Conservation (phyloP, 64 coral and sea anemone species). For the Montipora capricornis region DNA sequence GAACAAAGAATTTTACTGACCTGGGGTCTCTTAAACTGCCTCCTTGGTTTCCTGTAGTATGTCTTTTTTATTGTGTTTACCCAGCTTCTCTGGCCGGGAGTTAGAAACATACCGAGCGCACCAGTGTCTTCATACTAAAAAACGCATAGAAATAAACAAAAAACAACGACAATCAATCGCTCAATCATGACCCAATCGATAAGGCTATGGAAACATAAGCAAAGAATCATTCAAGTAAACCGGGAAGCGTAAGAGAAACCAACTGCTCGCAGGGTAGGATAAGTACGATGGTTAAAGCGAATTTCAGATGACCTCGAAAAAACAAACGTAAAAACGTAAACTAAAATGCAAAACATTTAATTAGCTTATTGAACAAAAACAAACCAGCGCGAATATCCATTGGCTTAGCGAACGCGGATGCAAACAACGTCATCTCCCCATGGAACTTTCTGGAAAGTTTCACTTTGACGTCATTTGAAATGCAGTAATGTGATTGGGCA, state of each 20-base stretch:
- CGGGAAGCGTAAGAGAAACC: no score
- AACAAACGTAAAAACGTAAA: no score
- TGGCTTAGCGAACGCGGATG: no score
- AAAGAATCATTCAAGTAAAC: background rate
- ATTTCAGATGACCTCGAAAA: no score
- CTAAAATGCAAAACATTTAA: no score
- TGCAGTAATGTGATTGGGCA: no score
- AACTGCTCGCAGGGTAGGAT: background rate
- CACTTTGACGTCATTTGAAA: no score
- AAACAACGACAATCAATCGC: background rate
- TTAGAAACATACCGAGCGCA: conserved; percentile 91
- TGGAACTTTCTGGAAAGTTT: no score
- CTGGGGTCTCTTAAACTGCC: conserved; percentile 88
- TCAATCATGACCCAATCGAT: background rate
- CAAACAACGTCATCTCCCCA: no score
- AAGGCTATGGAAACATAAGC: background rate
- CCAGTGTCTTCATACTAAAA: conserved; percentile 96
- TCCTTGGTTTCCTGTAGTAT: conserved; percentile 88
- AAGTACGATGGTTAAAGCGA: no score
- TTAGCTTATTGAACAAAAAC: no score
- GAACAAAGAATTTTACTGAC: conserved; percentile 23
- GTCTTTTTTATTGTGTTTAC: conserved; percentile 96
- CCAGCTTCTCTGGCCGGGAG: conserved; percentile 96
- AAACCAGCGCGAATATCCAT: no score
- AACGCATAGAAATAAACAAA: background rate